Conservation (phyloP, 2,113 vertebrate genomes). For the Cyprinodon tularosa region DNA sequence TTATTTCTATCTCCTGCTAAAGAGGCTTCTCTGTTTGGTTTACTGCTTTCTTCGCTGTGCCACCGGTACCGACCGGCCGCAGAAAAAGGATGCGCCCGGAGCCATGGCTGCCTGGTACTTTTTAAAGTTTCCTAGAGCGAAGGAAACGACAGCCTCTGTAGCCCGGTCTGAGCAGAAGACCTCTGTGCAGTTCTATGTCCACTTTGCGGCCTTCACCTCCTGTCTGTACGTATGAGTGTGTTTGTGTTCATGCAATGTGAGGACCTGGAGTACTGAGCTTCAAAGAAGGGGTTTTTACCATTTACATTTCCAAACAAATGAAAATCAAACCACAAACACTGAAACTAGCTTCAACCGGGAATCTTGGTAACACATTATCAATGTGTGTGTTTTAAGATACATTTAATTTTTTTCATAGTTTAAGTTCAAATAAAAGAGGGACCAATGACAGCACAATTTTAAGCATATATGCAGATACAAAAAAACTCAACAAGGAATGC, state of each 20-base stretch:
- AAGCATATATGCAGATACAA: background rate
- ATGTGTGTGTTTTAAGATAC: background rate
- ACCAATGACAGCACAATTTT: background rate
- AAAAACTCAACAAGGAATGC: background rate
- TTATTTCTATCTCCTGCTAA: conserved; percentile 32
- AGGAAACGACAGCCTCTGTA: conserved; percentile 43
- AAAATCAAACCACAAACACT: background rate
- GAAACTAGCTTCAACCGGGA: background rate
- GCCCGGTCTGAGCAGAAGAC: conserved; percentile 83
- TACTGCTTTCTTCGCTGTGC: conserved; percentile 43
- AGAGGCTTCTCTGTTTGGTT: conserved; percentile 58
- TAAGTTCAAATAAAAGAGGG: background rate
- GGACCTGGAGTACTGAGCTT: background rate
- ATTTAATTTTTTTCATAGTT: background rate
- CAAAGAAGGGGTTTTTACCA: conserved; percentile 10
- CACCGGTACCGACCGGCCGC: conserved; percentile 50
- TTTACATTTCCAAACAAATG: background rate
- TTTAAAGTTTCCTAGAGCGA: conserved; percentile 70
- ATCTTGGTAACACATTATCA: background rate
- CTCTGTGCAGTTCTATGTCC: conserved; percentile 83
- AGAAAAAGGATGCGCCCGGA: conserved; percentile 31
- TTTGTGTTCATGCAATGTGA: conserved; percentile 33
- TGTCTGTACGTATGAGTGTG: conserved; percentile 22
- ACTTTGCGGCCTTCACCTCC: conserved; percentile 78
- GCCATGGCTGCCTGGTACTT: conserved; percentile 85